Percentiles rank a stretch among this genome's conserved stretches.
phyloP scores from a whole-genome alignment of 23 tunicate species.

The Phallusia fumigata region DNA sequence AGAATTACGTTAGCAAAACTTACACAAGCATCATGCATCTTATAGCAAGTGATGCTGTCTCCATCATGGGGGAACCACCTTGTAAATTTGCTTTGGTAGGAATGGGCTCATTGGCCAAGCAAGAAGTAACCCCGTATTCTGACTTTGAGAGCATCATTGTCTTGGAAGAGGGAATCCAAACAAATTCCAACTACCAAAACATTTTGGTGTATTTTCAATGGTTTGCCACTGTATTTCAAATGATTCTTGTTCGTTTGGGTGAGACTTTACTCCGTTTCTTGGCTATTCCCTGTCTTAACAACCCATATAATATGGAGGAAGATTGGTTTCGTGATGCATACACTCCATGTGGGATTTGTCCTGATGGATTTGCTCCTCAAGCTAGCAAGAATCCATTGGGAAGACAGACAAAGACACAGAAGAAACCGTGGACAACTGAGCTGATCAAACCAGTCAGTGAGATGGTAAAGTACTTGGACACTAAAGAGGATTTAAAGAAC shows the following conservation, averaged over 20 bases:
- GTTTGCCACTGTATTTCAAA: constrained; percentile 31
- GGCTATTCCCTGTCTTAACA: constrained; percentile 15
- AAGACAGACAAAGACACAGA: constrained; percentile 27
- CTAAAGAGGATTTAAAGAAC: constrained; percentile 12
- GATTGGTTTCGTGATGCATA: constrained; percentile 37
- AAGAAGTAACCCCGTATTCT: constrained; percentile 42
- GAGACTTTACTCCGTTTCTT: constrained; percentile 35
- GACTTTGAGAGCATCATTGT: constrained; percentile 45
- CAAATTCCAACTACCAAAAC: constrained; percentile 7
- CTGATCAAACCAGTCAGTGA: constrained; percentile 31
- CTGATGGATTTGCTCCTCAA: constrained; percentile 56
- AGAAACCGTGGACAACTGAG: constrained; percentile 6
- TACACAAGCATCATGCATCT: constrained; percentile 8
- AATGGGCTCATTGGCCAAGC: constrained; percentile 30
- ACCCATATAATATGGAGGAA: neutral
- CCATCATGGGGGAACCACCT: constrained; percentile 24
- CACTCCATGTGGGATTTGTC: constrained; percentile 45
- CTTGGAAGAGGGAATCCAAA: constrained; percentile 22
- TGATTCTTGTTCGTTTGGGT: constrained; percentile 24
- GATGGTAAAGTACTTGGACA: constrained; percentile 28
- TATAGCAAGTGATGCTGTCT: constrained; percentile 3
- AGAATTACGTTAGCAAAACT: neutral
- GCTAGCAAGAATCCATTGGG: constrained; percentile 54
- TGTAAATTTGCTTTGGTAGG: constrained; percentile 38
- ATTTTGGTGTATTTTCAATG: constrained; percentile 33